Conservation (phyloP, 2,888 invertebrate species). For the Mythimna impura region DNA sequence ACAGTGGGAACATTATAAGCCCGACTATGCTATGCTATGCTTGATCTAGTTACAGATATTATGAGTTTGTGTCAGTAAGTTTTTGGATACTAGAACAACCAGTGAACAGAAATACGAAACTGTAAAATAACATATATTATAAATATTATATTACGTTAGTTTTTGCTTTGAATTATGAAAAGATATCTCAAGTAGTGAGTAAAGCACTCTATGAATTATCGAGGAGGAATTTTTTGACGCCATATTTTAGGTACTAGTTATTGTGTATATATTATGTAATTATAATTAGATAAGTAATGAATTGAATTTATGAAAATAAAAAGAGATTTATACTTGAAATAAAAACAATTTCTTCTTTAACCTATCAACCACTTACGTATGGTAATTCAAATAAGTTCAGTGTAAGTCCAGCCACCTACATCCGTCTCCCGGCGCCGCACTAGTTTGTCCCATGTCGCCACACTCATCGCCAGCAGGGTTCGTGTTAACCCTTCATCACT, state of each 20-base stretch:
- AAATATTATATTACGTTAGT: neutral
- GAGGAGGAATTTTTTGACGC: too few species aligned
- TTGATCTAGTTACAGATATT: neutral
- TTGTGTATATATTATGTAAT: too few species aligned
- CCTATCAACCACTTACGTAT: neutral
- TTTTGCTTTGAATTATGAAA: neutral
- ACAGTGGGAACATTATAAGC: too few species aligned
- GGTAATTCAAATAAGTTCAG: neutral
- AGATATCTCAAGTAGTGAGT: neutral
- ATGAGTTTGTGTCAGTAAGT: neutral
- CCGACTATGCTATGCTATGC: too few species aligned
- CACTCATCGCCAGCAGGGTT: conserved; percentile 20
- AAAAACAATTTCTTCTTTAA: too few species aligned
- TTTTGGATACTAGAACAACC: neutral
- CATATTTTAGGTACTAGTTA: too few species aligned
- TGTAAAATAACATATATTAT: too few species aligned
- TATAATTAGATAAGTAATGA: too few species aligned
- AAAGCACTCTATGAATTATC: neutral
- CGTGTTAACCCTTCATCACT: conserved; percentile 46
- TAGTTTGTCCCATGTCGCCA: conserved; percentile 31
- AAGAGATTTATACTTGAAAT: too few species aligned
- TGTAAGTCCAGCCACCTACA: neutral
- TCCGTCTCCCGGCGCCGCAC: neutral
- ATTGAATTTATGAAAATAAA: too few species aligned
- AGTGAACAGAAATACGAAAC: neutral